These are phyloP conservation scores for Pollimyrus isidori DNA, from an alignment of 2,113 vertebrate species.

Conservation along the genomic window DNA sequence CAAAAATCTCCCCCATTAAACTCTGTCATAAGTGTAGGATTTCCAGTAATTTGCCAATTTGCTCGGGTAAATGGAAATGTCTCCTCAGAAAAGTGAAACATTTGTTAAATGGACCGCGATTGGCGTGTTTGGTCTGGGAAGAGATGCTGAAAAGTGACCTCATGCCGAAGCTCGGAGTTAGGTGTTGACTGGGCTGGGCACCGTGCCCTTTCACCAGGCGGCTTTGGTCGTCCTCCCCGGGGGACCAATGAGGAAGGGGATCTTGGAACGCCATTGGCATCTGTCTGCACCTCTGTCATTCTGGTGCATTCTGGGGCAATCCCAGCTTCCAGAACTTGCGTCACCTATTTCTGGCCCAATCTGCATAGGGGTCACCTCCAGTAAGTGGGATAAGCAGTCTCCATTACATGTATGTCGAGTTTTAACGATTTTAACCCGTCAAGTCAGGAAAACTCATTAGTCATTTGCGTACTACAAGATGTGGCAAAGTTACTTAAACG, in stretches of 20 bases:
- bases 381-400: background rate
- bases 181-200: slow-evolving; percentile 17
- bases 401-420: background rate
- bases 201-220: background rate
- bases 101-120: background rate
- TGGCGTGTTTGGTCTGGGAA: slow-evolving; percentile 5
- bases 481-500: background rate
- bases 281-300: background rate
- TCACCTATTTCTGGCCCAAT: background rate
- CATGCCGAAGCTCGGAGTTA: background rate
- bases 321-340: background rate
- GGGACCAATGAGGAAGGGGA: background rate
- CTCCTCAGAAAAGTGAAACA: background rate
- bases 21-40: background rate
- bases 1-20: slow-evolving; percentile 5
- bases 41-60: background rate
- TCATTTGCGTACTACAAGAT: background rate
- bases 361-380: background rate
- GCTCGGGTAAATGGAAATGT: slow-evolving; percentile 2
- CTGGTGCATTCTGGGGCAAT: background rate
- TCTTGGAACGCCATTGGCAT: background rate
- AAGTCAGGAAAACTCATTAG: slow-evolving; percentile 1
- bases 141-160: slow-evolving; percentile 10
- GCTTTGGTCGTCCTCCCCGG: background rate
- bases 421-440: background rate